Evolutionary conservation across 1,140 invertebrate species (phyloP), one percentile per base, ranked within the genome.

Genomic region (Nebria ingens): DNA sequence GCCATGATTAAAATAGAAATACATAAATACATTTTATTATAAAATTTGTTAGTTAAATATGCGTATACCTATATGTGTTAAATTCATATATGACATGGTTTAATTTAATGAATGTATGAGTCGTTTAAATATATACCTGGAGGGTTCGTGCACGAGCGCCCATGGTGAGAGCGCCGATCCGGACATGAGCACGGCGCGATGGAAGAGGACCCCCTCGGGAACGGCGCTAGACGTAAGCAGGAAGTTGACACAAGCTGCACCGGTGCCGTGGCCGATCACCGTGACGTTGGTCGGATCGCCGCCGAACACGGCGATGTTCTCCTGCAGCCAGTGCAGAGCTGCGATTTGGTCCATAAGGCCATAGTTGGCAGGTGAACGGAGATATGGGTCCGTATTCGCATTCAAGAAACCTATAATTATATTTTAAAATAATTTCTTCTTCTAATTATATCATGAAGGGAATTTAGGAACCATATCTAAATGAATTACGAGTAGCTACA

Each of bases 281-380:
- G 95, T 97, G n/a, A 98, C 91, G 66, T 92, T 93, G 13, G 82
- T 82, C 0, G 90, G 81, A 74, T 98, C 93, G 0, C 93, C 94
- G 15, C 91, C 91, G 65, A 97, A 97, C 56, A 84, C 83, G 1
- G 80, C 87, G 23, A 97, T 92, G 68, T 97, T 97, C 69, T 96
- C 90, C 67, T 95, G 88, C 38, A 97, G 83, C 91, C 91, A 94
- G 64, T 94, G 91, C 23, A 94, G 72, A 0, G 91, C 91, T 0
- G 92, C 92, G 62, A 95, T 91, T 71, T 95, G 91, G 71, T 97
- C 94, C 86, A 97, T 90, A 15, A 97, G 78, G 0, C 93, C 94
- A 68, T 95, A 94, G 77, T 98, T 97, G 15, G 89, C 90, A 59
- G 87, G 90, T 40, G 82, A 89, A 59, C 82, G 82, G 55, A 85